Evolutionary conservation across 1,140 invertebrate species (phyloP).

Genomic region (Philotrypesis tridentata): DNA sequence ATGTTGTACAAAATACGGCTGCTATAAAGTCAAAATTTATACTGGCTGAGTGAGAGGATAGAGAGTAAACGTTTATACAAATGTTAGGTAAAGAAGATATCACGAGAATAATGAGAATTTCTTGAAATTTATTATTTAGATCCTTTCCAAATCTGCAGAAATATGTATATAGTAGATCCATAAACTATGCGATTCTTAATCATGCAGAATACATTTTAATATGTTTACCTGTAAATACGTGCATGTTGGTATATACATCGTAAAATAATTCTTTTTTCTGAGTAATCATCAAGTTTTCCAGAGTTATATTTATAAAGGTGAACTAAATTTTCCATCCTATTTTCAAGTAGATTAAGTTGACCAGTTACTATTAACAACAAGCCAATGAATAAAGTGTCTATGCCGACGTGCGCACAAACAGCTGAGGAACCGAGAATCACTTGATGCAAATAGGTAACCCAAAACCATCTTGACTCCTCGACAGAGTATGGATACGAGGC

Average conservation of each 20-base stretch:
- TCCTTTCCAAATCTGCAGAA: constrained; percentile 13
- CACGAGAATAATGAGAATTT: background rate
- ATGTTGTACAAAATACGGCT: background rate
- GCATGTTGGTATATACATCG: constrained; percentile 5
- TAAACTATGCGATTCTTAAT: background rate
- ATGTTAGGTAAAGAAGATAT: constrained; percentile 33
- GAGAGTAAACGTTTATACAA: constrained; percentile 38
- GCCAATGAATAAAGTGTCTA: constrained; percentile 35
- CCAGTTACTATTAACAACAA: background rate
- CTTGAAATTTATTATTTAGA: constrained; percentile 17
- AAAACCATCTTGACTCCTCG: constrained; percentile 31
- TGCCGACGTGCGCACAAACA: background rate
- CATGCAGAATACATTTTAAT: background rate
- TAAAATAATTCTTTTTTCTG: background rate
- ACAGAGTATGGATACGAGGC: constrained; percentile 31
- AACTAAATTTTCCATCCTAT: constrained; percentile 11
- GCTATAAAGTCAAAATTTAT: constrained; percentile 21
- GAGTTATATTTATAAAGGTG: background rate
- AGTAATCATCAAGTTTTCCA: background rate
- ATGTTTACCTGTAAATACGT: constrained; percentile 18
- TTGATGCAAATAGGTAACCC: constrained; percentile 39
- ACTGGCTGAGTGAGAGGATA: background rate
- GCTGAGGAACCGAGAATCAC: constrained; percentile 23
- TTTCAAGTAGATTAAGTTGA: constrained; percentile 7
- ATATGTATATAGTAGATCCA: background rate